Conservation (phyloP, 2,888 invertebrate genomes). For the Xestia c-nigrum region DNA sequence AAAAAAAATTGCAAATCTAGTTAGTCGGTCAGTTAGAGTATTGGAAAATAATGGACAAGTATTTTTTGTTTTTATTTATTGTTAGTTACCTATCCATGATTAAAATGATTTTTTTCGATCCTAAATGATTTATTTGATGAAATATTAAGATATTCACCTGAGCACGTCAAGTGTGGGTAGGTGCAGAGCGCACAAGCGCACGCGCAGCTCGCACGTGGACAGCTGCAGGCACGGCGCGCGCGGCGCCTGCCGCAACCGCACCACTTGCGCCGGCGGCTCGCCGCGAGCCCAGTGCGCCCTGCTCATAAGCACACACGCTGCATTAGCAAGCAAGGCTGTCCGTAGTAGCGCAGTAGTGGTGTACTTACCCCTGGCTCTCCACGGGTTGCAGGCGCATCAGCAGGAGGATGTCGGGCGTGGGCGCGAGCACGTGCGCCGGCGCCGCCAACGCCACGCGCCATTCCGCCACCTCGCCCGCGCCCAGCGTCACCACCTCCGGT, state of each 20-base stretch:
- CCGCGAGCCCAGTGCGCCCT: slow-evolving; percentile 75
- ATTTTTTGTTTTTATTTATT: too few species aligned
- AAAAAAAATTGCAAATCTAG: too few species aligned
- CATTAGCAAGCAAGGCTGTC: not conserved
- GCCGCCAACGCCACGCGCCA: slow-evolving; percentile 66
- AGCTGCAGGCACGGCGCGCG: slow-evolving; percentile 62
- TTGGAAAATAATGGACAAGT: too few species aligned
- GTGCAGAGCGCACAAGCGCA: slow-evolving; percentile 75
- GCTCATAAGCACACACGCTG: slow-evolving; percentile 1
- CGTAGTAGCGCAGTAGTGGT: not conserved
- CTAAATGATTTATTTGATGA: too few species aligned
- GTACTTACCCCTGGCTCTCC: slow-evolving; percentile 63
- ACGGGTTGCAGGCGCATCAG: slow-evolving; percentile 68
- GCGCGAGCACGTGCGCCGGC: slow-evolving; percentile 35
- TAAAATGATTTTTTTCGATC: too few species aligned
- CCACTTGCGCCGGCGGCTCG: slow-evolving; percentile 67
- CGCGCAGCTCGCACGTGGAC: slow-evolving; percentile 64
- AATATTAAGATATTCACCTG: slow-evolving; percentile 67
- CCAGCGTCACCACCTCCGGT: slow-evolving; percentile 64
- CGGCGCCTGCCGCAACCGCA: slow-evolving; percentile 64
- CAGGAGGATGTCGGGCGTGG: slow-evolving; percentile 61
- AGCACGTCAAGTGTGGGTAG: slow-evolving; percentile 71
- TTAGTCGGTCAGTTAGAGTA: too few species aligned
- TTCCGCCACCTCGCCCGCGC: slow-evolving; percentile 63
- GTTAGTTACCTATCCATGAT: too few species aligned